Conservation (phyloP, 1,140 invertebrate genomes). For the Sycophila sp. region DNA sequence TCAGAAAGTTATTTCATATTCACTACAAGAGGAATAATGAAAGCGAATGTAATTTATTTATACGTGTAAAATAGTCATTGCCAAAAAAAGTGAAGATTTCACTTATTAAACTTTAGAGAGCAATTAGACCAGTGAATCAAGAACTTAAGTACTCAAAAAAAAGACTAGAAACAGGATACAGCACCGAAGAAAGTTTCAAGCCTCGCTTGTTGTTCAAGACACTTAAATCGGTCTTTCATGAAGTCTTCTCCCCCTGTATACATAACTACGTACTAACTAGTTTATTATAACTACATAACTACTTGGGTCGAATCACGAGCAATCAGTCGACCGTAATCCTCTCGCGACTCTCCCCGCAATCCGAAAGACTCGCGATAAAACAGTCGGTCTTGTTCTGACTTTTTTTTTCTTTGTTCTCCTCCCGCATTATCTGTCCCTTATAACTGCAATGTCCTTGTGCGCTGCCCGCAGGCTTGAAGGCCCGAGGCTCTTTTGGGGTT, state of each 20-base stretch:
- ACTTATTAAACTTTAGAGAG: too few species aligned
- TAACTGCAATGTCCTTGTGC: conserved; percentile 13
- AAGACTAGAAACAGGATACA: not conserved
- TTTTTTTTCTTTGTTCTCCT: not conserved
- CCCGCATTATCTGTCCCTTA: not conserved
- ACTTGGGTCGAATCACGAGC: not conserved
- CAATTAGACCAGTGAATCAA: too few species aligned
- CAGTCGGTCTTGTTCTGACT: not conserved
- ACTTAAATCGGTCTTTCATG: not conserved
- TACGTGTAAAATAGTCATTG: too few species aligned
- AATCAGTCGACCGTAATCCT: conserved; percentile 20
- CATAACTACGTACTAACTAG: not conserved
- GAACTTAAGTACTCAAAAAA: too few species aligned
- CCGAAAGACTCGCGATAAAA: not conserved
- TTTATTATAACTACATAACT: too few species aligned
- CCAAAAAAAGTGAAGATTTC: too few species aligned
- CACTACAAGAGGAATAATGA: too few species aligned
- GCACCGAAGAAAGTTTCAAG: not conserved
- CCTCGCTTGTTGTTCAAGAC: not conserved
- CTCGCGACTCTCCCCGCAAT: not conserved
- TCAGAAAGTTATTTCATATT: too few species aligned
- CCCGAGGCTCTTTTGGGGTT: not conserved
- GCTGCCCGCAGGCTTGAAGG: not conserved
- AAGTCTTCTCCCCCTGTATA: too few species aligned
- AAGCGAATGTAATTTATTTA: too few species aligned